phyloP scores from a whole-genome alignment of 64 coral and sea anemone species.

The Montipora capricornis region DNA sequence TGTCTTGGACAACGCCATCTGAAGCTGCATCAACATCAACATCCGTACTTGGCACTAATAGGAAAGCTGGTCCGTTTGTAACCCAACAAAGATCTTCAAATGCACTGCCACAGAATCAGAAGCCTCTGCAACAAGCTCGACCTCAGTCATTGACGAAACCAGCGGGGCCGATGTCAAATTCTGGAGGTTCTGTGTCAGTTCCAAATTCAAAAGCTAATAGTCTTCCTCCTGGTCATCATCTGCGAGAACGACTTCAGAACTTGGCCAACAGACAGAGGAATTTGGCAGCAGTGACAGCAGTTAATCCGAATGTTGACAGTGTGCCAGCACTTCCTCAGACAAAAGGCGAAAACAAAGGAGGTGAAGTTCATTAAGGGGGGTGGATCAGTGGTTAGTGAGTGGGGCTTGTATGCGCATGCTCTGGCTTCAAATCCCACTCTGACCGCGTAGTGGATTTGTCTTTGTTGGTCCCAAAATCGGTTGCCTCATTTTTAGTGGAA shows the following conservation, averaged over 20 bases:
- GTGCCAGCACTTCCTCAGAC: not conserved
- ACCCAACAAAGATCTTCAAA: not conserved
- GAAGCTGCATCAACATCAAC: not conserved
- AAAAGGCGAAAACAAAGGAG: not conserved
- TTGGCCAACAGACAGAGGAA: conserved; percentile 31
- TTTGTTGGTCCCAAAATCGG: no score
- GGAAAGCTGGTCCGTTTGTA: not conserved
- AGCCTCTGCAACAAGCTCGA: not conserved
- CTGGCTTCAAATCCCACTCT: no score
- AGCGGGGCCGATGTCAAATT: not conserved
- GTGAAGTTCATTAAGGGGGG: not conserved
- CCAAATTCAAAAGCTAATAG: not conserved
- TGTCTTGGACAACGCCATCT: not conserved
- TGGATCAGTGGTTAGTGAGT: no score
- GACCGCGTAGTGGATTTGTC: no score
- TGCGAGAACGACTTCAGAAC: conserved; percentile 37
- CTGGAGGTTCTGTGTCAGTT: conserved; percentile 2
- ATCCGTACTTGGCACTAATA: not conserved
- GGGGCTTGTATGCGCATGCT: no score
- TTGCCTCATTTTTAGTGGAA: no score
- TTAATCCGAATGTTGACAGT: not conserved
- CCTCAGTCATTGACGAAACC: not conserved
- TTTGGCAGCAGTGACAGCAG: not conserved
- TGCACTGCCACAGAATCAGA: not conserved
- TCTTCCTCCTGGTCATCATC: conserved; percentile 17